Percentiles rank a stretch among this genome's conserved stretches.
Conservation (phyloP, 1,140 invertebrate genomes). For the Ceratosolen fusciceps region DNA sequence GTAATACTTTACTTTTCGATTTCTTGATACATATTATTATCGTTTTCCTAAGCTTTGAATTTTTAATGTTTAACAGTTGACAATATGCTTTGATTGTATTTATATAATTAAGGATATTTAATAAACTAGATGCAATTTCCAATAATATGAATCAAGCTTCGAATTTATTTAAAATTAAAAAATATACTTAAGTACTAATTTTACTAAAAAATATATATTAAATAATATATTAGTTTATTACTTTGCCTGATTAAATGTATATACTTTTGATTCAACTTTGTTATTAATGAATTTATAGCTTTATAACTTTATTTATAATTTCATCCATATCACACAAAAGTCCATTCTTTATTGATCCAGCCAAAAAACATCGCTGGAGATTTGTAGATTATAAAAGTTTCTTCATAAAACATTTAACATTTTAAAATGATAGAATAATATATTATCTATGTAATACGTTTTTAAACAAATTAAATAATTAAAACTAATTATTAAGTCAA, state of each 20-base stretch:
- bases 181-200: constrained; percentile 21
- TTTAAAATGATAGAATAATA: constrained; percentile 31
- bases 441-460: constrained; percentile 2
- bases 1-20: constrained; percentile 42
- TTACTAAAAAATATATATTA: constrained; percentile 30
- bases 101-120: neutral
- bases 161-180: constrained; percentile 17
- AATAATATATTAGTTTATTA: constrained; percentile 33
- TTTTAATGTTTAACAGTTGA: neutral
- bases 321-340: constrained; percentile 47
- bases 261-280: constrained; percentile 39
- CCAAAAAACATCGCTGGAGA: constrained; percentile 34
- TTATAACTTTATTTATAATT: constrained; percentile 34
- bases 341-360: constrained; percentile 45
- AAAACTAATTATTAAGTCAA: constrained; percentile 29
- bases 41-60: neutral
- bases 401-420: constrained; percentile 22
- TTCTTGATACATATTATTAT: constrained; percentile 23
- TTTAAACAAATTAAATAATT: constrained; percentile 30
- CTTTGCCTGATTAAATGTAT: constrained; percentile 17
- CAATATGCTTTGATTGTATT: neutral
- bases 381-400: constrained; percentile 28
- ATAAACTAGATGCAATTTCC: neutral
- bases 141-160: constrained; percentile 26
- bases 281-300: constrained; percentile 17